Evolutionary conservation across 2,797 vertebrate species (phyloP).

Genomic region (Gastrophryne carolinensis): DNA sequence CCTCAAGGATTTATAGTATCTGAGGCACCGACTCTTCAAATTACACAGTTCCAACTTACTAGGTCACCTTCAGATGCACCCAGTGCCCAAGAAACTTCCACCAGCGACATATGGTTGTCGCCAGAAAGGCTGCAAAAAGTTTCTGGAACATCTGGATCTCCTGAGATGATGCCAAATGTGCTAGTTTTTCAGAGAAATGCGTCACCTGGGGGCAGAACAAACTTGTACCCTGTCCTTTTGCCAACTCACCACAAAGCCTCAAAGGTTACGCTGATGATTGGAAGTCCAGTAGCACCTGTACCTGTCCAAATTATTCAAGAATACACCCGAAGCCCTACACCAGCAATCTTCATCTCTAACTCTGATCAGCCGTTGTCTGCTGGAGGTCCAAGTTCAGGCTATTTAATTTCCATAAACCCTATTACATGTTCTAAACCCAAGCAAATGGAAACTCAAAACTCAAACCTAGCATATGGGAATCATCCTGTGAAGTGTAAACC

Average conservation of each 20-base stretch:
- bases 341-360: slow-evolving; percentile 56
- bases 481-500: slow-evolving; percentile 29
- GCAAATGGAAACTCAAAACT: slow-evolving; percentile 37
- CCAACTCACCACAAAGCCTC: slow-evolving; percentile 63
- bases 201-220: slow-evolving; percentile 54
- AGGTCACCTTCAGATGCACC: slow-evolving; percentile 53
- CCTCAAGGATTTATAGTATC: slow-evolving; percentile 54
- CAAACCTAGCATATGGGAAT: slow-evolving; percentile 44
- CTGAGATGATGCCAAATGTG: slow-evolving; percentile 46
- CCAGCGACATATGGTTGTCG: slow-evolving; percentile 59
- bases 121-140: slow-evolving; percentile 54
- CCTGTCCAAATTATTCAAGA: slow-evolving; percentile 65
- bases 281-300: slow-evolving; percentile 62
- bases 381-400: slow-evolving; percentile 50
- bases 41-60: slow-evolving; percentile 64
- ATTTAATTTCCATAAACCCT: slow-evolving; percentile 60
- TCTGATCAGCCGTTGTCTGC: slow-evolving; percentile 40
- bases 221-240: slow-evolving; percentile 50
- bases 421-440: slow-evolving; percentile 57
- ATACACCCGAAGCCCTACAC: slow-evolving; percentile 56
- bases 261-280: slow-evolving; percentile 66
- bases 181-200: slow-evolving; percentile 59
- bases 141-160: slow-evolving; percentile 48
- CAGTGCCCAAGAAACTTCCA: slow-evolving; percentile 54
- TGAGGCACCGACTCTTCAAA: slow-evolving; percentile 59